Evolutionary conservation across 2,113 vertebrate genomes (phyloP).

Genomic region (Pachypanchax playfairii): DNA sequence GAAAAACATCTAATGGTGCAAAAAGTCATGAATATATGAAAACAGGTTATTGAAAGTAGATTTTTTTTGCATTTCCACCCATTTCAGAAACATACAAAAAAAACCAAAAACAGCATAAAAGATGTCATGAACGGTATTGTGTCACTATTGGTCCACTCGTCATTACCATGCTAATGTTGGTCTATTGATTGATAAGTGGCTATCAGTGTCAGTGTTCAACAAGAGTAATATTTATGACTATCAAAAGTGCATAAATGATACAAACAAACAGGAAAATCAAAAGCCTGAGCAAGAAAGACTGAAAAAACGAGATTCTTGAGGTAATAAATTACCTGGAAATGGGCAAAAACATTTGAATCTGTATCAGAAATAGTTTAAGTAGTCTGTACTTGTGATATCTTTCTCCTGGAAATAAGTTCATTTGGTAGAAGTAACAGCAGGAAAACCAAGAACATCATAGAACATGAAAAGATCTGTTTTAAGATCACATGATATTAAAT

Average conservation of each 20-base stretch:
- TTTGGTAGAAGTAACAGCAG: slow-evolving; percentile 10
- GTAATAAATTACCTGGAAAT: slow-evolving; percentile 55
- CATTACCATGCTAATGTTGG: slow-evolving; percentile 34
- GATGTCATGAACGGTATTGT: slow-evolving; percentile 13
- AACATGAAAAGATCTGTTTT: background rate
- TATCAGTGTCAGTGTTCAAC: slow-evolving; percentile 58
- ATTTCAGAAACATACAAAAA: slow-evolving; percentile 49
- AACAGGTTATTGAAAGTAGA: slow-evolving; percentile 29
- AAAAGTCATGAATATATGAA: slow-evolving; percentile 36
- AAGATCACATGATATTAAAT: slow-evolving; percentile 1
- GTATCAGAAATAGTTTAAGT: slow-evolving; percentile 12
- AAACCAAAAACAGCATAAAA: slow-evolving; percentile 19
- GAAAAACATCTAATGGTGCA: slow-evolving; percentile 54
- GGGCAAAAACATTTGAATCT: slow-evolving; percentile 16
- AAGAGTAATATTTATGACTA: slow-evolving; percentile 36
- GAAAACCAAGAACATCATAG: slow-evolving; percentile 3
- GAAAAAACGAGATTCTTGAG: slow-evolving; percentile 47
- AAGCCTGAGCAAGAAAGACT: slow-evolving; percentile 50
- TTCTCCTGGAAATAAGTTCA: slow-evolving; percentile 6
- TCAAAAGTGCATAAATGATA: slow-evolving; percentile 70
- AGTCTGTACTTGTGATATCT: background rate
- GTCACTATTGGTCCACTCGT: slow-evolving; percentile 60
- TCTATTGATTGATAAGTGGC: slow-evolving; percentile 49
- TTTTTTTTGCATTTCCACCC: slow-evolving; percentile 20
- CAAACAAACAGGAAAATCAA: slow-evolving; percentile 44